Conservation (phyloP, 2,113 vertebrate genomes). For the Athene noctua region DNA sequence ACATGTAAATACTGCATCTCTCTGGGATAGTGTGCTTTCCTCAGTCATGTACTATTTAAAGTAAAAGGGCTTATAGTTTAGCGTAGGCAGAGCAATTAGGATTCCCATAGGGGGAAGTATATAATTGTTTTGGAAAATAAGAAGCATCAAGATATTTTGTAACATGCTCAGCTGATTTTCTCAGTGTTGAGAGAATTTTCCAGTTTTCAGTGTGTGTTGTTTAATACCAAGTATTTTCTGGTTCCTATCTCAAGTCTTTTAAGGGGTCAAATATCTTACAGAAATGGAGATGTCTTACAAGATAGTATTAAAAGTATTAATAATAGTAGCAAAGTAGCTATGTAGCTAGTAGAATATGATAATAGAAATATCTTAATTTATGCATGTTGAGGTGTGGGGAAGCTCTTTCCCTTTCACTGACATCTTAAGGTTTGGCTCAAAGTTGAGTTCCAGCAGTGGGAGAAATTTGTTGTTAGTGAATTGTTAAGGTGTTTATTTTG, state of each 20-base stretch:
- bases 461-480: not conserved
- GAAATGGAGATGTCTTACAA: not conserved
- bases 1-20: not conserved
- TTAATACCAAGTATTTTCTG: not conserved
- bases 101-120: not conserved
- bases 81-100: not conserved
- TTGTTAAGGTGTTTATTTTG: not conserved
- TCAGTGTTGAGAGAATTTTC: not conserved
- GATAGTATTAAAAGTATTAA: not conserved
- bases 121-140: not conserved
- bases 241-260: not conserved
- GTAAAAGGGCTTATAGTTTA: slow-evolving; percentile 21
- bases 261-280: not conserved
- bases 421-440: not conserved
- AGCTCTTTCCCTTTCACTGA: not conserved
- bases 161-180: not conserved
- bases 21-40: not conserved
- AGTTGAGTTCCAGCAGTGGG: not conserved
- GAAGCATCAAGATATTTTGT: not conserved
- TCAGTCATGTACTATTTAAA: not conserved
- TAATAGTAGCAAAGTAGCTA: not conserved
- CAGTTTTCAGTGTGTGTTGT: not conserved
- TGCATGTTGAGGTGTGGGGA: not conserved
- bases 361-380: not conserved
- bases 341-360: not conserved